Percentiles rank a stretch among this genome's conserved stretches.
Evolutionary conservation across 2,113 vertebrate genomes (phyloP).

Genomic region (Promerops cafer): DNA sequence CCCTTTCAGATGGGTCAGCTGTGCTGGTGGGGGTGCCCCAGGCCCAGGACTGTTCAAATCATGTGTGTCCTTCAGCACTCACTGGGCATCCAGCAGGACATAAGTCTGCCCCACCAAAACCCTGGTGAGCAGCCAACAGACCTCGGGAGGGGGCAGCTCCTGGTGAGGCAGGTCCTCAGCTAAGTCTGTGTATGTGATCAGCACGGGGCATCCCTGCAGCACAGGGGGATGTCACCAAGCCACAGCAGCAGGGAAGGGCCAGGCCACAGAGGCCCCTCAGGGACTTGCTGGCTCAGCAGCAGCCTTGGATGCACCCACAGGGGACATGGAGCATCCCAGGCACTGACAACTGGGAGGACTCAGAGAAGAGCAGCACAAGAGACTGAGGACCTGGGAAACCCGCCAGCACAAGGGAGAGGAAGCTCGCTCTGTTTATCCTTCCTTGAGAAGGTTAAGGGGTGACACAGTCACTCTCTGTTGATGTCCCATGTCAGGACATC

Average conservation of each 20-base stretch:
- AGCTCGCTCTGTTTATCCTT: conserved; percentile 37
- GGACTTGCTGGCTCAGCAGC: background rate
- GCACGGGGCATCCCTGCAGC: rapidly evolving
- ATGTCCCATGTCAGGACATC: background rate
- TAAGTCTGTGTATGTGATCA: rapidly evolving
- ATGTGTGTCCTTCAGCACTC: background rate
- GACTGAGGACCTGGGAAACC: background rate
- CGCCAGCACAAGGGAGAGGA: conserved; percentile 6
- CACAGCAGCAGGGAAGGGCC: background rate
- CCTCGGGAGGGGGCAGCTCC: background rate
- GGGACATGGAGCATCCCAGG: background rate
- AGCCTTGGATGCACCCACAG: rapidly evolving
- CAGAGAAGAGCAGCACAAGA: background rate
- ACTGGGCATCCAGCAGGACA: background rate
- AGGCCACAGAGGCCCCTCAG: rapidly evolving
- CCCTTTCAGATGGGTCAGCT: background rate
- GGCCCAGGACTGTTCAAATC: background rate
- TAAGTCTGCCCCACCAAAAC: background rate
- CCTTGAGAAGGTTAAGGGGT: background rate
- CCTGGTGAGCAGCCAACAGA: rapidly evolving
- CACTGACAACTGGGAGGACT: background rate
- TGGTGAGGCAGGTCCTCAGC: rapidly evolving
- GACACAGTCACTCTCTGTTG: background rate
- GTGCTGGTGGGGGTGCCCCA: rapidly evolving
- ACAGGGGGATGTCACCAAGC: background rate